Conservation (phyloP, 2,113 vertebrate genomes). For the Xiphophorus maculatus region DNA sequence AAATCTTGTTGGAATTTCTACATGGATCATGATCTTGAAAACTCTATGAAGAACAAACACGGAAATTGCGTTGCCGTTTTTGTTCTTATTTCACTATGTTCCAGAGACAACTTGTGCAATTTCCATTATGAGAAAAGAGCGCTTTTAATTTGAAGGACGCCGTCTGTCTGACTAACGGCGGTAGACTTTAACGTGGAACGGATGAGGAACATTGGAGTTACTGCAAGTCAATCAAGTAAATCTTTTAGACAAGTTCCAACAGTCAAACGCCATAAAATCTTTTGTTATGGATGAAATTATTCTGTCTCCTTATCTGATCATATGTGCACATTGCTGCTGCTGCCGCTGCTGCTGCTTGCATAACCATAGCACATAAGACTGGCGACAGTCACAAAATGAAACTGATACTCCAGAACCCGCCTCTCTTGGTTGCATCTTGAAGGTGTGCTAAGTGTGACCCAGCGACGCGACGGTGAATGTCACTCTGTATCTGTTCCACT, state of each 20-base stretch:
- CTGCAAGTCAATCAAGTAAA: not conserved
- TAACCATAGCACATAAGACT: too few species aligned
- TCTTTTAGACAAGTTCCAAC: not conserved
- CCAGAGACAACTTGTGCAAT: not conserved
- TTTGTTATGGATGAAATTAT: too few species aligned
- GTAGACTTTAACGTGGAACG: not conserved
- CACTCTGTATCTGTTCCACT: too few species aligned
- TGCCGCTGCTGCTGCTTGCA: too few species aligned
- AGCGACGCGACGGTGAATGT: too few species aligned
- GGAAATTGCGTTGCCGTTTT: too few species aligned
- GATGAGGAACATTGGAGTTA: not conserved
- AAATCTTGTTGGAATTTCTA: not conserved
- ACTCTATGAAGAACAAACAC: not conserved
- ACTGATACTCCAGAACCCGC: too few species aligned
- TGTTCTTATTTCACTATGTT: not conserved
- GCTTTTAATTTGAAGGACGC: constrained; percentile 28
- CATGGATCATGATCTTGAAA: not conserved
- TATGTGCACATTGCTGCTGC: too few species aligned
- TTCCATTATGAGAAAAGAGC: not conserved
- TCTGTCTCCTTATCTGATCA: too few species aligned
- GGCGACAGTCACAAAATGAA: too few species aligned
- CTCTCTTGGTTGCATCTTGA: too few species aligned
- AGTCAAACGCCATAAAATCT: not conserved
- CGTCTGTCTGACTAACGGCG: not conserved
- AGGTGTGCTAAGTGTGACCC: too few species aligned